Percentiles rank a stretch among this genome's conserved stretches.
These are phyloP conservation scores for Rhagoletis pomonella DNA, from an alignment of 1,140 invertebrate species.

Conservation along the genomic window DNA sequence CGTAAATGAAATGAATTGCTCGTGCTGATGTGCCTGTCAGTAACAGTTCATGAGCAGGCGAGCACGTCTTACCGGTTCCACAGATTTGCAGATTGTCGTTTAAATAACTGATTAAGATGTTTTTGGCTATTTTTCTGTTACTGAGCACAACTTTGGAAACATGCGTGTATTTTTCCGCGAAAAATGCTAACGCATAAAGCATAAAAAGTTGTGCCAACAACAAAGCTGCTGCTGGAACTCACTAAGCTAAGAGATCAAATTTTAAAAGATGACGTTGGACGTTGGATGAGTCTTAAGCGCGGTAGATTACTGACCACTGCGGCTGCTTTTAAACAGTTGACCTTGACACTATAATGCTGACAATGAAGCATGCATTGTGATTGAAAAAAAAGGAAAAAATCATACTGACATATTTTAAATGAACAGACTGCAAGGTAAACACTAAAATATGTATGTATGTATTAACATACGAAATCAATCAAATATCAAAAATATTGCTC, in stretches of 20 bases:
- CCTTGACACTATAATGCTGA: constrained; percentile 31
- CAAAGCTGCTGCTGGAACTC: not conserved
- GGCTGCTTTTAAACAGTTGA: not conserved
- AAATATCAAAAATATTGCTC: not conserved
- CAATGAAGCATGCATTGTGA: not conserved
- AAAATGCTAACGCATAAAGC: constrained; percentile 6
- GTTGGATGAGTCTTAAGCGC: not conserved
- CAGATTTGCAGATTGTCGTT: constrained; percentile 21
- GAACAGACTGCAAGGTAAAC: not conserved
- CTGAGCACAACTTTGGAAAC: not conserved
- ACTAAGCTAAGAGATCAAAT: not conserved
- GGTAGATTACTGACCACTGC: not conserved
- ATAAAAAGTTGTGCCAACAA: not conserved
- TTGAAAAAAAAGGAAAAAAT: not conserved
- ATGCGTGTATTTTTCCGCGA: constrained; percentile 32
- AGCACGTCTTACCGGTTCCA: constrained; percentile 44
- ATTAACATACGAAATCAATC: constrained; percentile 15
- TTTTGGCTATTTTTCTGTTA: not conserved
- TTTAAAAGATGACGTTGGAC: not conserved
- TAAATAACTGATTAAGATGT: not conserved
- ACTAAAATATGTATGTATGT: not conserved
- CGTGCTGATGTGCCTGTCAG: not conserved
- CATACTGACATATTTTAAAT: not conserved
- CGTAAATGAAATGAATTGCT: constrained; percentile 9
- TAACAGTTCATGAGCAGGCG: constrained; percentile 16